A percentile compares a stretch with the other conserved stretches of the same genome.
phyloP scores from a whole-genome alignment of 2,888 invertebrate genomes.

The Pheosia tremula region DNA sequence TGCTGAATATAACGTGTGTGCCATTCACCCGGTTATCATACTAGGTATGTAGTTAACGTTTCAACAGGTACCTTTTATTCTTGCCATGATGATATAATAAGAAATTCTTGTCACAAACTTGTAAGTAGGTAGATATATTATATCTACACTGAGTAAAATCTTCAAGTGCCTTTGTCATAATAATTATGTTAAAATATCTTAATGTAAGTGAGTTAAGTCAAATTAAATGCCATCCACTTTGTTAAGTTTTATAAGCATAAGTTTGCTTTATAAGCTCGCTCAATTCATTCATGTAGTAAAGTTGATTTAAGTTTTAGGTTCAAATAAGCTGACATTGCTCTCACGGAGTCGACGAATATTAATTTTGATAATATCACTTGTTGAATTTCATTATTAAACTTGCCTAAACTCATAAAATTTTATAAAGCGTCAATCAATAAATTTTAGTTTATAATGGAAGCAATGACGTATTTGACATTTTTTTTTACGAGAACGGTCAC shows the following conservation, averaged over 20 bases:
- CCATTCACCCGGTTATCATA: conserved; percentile 81
- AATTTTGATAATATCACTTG: conserved; percentile 20
- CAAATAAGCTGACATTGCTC: conserved; percentile 59
- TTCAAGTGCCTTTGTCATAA: conserved; percentile 80
- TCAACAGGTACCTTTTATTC: conserved; percentile 84
- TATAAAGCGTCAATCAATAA: conserved; percentile 28
- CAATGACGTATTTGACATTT: conserved; percentile 62
- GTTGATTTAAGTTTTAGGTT: conserved; percentile 70
- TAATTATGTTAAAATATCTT: conserved; percentile 72
- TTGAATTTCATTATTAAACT: conserved; percentile 17
- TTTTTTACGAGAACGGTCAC: conserved; percentile 59
- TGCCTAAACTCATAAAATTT: conserved; percentile 16
- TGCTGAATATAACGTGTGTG: conserved; percentile 76
- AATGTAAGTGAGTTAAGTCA: conserved; percentile 83
- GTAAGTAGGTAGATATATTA: conserved; percentile 56
- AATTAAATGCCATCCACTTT: conserved; percentile 84
- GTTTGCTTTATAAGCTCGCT: conserved; percentile 81
- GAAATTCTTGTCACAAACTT: conserved; percentile 81
- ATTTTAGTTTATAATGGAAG: conserved; percentile 52
- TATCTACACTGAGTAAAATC: conserved; percentile 69
- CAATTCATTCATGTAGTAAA: conserved; percentile 80
- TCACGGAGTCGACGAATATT: conserved; percentile 32
- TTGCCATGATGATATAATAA: conserved; percentile 84
- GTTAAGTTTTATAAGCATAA: conserved; percentile 82
- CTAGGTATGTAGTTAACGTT: conserved; percentile 77